phyloP scores from a whole-genome alignment of 2,113 vertebrate species.

The Scartelaos histophorus region DNA sequence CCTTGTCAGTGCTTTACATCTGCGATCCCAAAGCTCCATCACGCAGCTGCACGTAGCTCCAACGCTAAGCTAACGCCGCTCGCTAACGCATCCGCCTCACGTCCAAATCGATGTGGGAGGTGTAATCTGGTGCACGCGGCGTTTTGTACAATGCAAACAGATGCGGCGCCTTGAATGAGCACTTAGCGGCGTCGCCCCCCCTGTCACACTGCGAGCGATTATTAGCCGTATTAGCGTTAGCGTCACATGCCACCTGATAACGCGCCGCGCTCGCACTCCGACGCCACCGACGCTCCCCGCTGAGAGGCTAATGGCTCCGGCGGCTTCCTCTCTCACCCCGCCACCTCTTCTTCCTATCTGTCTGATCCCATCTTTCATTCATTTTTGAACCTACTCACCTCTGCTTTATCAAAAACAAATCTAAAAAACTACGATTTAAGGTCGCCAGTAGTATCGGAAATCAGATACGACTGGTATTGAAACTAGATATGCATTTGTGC shows the following conservation, averaged over 20 bases:
- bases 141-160: conserved; percentile 10
- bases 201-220: conserved; percentile 28
- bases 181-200: conserved; percentile 6
- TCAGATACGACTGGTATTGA: too few relatives aligned
- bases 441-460: too few relatives aligned
- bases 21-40: conserved; percentile 25
- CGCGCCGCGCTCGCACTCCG: conserved; percentile 23
- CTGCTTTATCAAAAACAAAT: background rate
- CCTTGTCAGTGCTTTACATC: conserved; percentile 19
- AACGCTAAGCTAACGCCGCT: background rate
- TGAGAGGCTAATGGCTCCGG: conserved; percentile 55
- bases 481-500: too few relatives aligned
- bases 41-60: conserved; percentile 13
- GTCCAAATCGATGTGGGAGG: conserved; percentile 25
- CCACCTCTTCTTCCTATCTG: conserved; percentile 59
- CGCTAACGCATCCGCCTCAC: background rate
- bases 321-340: conserved; percentile 52
- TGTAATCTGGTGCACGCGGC: conserved; percentile 4
- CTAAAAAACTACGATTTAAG: too few relatives aligned
- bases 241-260: conserved; percentile 36
- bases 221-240: conserved; percentile 33
- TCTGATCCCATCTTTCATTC: conserved; percentile 66
- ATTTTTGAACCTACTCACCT: conserved; percentile 34
- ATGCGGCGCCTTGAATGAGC: conserved; percentile 14
- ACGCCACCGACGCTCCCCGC: conserved; percentile 24